These are phyloP conservation scores for Psammodynastes pulverulentus DNA, from an alignment of 2,113 vertebrate genomes.

Conservation along the genomic window DNA sequence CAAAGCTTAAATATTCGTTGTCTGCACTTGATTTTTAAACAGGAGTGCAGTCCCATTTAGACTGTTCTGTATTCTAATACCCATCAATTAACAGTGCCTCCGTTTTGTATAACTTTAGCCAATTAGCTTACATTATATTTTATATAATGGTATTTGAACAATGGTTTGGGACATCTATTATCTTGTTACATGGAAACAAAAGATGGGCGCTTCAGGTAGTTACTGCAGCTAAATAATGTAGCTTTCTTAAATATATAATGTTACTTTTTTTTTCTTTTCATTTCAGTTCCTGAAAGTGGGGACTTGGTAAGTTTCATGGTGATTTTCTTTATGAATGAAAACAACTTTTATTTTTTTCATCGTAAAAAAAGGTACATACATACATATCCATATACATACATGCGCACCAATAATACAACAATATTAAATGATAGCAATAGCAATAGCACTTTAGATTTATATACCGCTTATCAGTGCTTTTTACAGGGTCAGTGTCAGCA, in stretches of 20 bases:
- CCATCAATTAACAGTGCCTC: neutral
- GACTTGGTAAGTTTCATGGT: constrained; percentile 82
- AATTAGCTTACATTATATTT: neutral
- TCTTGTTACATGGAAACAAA: neutral
- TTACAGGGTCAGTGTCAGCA: no score
- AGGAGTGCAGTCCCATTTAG: neutral
- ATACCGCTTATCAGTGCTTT: no score
- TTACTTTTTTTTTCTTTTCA: constrained; percentile 33
- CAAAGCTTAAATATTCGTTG: neutral
- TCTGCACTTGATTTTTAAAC: neutral
- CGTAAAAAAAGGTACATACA: neutral
- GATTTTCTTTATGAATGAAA: neutral
- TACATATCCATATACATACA: neutral
- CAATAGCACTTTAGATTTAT: no score
- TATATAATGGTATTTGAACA: neutral
- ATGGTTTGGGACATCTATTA: neutral
- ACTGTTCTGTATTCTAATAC: neutral
- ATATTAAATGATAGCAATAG: neutral
- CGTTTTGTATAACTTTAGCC: neutral
- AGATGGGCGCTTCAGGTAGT: neutral
- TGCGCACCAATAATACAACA: neutral
- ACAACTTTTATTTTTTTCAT: neutral
- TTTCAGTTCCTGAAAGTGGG: constrained; percentile 90
- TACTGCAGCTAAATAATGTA: neutral
- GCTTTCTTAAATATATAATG: constrained; percentile 23